Evolutionary conservation across 2,113 vertebrate species (phyloP).

Genomic region (Recurvirostra avosetta): DNA sequence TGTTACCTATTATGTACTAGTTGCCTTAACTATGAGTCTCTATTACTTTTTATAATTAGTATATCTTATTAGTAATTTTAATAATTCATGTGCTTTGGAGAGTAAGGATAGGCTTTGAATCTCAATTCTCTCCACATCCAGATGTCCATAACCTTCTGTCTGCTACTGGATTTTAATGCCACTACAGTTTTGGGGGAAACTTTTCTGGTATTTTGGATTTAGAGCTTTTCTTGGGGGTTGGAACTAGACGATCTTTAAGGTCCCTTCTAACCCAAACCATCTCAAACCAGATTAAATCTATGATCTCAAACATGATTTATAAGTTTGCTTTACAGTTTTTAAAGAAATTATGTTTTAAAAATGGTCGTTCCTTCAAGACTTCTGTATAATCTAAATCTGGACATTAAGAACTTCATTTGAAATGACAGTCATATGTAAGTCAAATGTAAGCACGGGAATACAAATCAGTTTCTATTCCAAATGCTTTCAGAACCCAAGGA

Average conservation of each 20-base stretch:
- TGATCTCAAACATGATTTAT: not conserved
- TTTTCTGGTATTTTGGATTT: not conserved
- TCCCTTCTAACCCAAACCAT: not conserved
- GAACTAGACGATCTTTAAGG: not conserved
- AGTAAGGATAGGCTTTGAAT: not conserved
- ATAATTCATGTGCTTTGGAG: not conserved
- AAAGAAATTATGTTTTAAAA: not conserved
- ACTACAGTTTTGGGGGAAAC: not conserved
- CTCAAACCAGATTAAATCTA: not conserved
- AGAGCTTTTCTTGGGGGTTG: not conserved
- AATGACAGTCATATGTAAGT: not conserved
- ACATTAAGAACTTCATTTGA: not conserved
- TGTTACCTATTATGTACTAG: not conserved
- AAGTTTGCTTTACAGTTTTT: not conserved
- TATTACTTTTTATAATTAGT: not conserved
- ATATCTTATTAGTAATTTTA: not conserved
- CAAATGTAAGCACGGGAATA: not conserved
- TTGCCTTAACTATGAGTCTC: not conserved
- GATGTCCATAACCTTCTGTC: not conserved
- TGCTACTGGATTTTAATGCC: not conserved
- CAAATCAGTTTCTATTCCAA: not conserved
- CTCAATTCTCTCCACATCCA: not conserved
- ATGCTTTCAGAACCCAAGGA: not conserved
- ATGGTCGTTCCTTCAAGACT: rapidly evolving
- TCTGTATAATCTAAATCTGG: not conserved